Evolutionary conservation across 2,888 invertebrate genomes (phyloP).

Genomic region (Yponomeuta malinellus): DNA sequence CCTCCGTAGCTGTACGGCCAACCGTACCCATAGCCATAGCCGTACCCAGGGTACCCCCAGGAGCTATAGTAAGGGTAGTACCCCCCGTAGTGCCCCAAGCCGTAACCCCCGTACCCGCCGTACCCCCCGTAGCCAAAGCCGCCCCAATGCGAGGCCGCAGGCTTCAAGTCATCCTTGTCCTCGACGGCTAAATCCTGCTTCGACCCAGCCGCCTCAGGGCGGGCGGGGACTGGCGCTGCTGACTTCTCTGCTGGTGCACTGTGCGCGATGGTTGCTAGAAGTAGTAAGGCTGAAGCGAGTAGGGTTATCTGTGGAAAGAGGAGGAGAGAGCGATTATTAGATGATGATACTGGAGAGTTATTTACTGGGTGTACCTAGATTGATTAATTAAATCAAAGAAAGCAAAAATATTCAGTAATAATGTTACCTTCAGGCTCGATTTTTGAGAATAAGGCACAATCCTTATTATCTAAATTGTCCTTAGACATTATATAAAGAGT

Average conservation of each 20-base stretch:
- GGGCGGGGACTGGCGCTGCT: slow-evolving; percentile 17
- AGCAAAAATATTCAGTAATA: too few species aligned
- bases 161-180: slow-evolving; percentile 53
- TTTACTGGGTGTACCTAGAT: too few species aligned
- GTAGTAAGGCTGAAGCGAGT: slow-evolving; percentile 36
- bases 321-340: neutral
- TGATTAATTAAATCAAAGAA: too few species aligned
- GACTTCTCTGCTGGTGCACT: slow-evolving; percentile 47
- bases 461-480: too few species aligned
- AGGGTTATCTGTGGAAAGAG: slow-evolving; percentile 39
- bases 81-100: slow-evolving; percentile 32
- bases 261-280: slow-evolving; percentile 39
- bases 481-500: too few species aligned
- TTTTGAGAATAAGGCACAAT: too few species aligned
- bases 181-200: slow-evolving; percentile 8
- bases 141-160: slow-evolving; percentile 60
- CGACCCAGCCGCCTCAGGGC: neutral
- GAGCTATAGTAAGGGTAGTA: slow-evolving; percentile 17
- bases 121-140: slow-evolving; percentile 28
- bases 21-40: slow-evolving; percentile 24
- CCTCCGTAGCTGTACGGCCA: slow-evolving; percentile 16
- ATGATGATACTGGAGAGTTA: neutral
- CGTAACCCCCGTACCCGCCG: slow-evolving; percentile 25
- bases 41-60: slow-evolving; percentile 21
- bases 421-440: too few species aligned